Percentiles rank a stretch among this genome's conserved stretches.
Conservation (phyloP, 2,888 invertebrate genomes). For the Mimumesa dahlbomi region DNA sequence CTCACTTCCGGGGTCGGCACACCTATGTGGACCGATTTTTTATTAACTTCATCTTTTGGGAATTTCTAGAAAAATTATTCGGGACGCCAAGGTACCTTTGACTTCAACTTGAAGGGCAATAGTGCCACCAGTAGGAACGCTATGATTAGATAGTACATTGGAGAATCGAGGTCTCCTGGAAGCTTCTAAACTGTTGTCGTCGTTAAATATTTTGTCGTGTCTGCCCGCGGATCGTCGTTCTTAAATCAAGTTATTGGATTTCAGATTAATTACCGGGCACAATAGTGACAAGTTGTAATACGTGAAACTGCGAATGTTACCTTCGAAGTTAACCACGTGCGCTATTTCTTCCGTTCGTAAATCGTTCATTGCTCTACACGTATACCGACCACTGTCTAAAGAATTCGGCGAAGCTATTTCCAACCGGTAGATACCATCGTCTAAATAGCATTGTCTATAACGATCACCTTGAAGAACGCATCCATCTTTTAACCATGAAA, state of each 20-base stretch:
- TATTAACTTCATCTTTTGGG: neutral
- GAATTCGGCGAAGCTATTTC: slow-evolving; percentile 85
- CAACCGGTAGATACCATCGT: slow-evolving; percentile 88
- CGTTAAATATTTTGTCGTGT: slow-evolving; percentile 49
- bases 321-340: slow-evolving; percentile 86
- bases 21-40: slow-evolving; percentile 74
- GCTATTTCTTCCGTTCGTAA: slow-evolving; percentile 86
- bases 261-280: too few species aligned
- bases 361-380: slow-evolving; percentile 88
- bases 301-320: slow-evolving; percentile 75
- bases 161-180: slow-evolving; percentile 84
- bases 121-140: slow-evolving; percentile 88
- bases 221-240: slow-evolving; percentile 30
- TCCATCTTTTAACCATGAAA: slow-evolving; percentile 90
- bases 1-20: slow-evolving; percentile 85
- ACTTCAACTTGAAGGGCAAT: slow-evolving; percentile 91
- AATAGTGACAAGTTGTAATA: too few species aligned
- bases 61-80: neutral
- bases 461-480: slow-evolving; percentile 83
- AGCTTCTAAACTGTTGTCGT: slow-evolving; percentile 57
- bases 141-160: slow-evolving; percentile 86
- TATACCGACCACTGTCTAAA: slow-evolving; percentile 88
- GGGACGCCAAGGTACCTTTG: slow-evolving; percentile 80
- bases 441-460: slow-evolving; percentile 85
- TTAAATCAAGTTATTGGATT: too few species aligned